Evolutionary conservation across 2,797 vertebrate genomes (phyloP), one percentile per base, ranked within the genome.

Genomic region (Xiphophorus birchmanni): DNA sequence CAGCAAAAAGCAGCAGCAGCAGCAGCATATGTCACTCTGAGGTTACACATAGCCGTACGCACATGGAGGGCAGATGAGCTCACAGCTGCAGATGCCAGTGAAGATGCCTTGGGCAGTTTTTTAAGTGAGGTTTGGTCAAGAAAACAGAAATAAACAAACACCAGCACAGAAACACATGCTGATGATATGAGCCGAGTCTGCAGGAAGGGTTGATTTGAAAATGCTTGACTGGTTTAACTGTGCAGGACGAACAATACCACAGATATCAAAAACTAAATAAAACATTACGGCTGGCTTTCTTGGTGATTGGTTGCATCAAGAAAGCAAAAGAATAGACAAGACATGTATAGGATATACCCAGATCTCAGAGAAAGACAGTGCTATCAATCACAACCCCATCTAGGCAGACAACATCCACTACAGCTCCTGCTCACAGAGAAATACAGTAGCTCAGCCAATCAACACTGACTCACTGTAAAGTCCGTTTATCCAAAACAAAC

Each of bases 141-240:
- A 89, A 72, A 86, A 13, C 26, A 87, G 78, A 48, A 78, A 80
- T 86, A 89, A 92, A 90, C 86, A 90, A 88, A 93, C 87, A 91
- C 77, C 84, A 80, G 84, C 75, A 80, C 52, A 75, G 77, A 90
- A 74, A 80, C 82, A 84, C 83, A 84, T 21, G 40, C 75, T 79
- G 45, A 8, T 82, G 84, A 91, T 87, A 88, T 78, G 50, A 88
- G 77, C 7, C 11, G 74, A 83, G 76, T 76, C 76, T 74, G 81
- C 67, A 81, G 83, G 56, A 81, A 74, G 52, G 44, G 7, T 67
- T 13, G 77, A 74, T 81, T 86, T 82, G 71, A 73, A 83, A 73
- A 79, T 5, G 45, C 29, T 63, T 75, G 71, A 73, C 65, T 75
- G 82, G 32, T 75, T 50, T 17, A 71, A 71, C 50, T 76, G 79